Evolutionary conservation across 2,113 vertebrate genomes (phyloP).

Genomic region (Megaceryle torquata): DNA sequence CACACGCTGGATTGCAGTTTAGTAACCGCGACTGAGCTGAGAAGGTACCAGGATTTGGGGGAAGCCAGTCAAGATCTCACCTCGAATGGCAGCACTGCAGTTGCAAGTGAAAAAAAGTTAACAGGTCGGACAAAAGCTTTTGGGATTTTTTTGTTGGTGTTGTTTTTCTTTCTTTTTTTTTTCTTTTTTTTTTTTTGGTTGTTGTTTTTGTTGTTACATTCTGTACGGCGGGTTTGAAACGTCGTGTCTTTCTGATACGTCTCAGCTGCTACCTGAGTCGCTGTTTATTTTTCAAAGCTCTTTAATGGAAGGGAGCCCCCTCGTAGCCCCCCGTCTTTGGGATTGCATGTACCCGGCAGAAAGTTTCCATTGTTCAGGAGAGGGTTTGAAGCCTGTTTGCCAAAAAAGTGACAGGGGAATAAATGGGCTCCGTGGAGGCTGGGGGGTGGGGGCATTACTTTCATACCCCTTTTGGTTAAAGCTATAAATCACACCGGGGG

Average conservation of each 20-base stretch:
- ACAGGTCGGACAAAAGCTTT: background rate
- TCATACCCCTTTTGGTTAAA: conserved; percentile 62
- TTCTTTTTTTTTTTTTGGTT: no score
- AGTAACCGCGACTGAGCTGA: background rate
- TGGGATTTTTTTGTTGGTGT: background rate
- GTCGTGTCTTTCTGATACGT: background rate
- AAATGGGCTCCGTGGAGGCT: conserved; percentile 48
- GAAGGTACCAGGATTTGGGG: background rate
- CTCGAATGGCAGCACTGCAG: background rate
- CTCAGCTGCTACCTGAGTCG: conserved; percentile 58
- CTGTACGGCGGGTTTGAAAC: background rate
- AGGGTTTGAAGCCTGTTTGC: conserved; percentile 47
- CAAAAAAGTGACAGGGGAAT: conserved; percentile 66
- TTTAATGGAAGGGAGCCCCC: conserved; percentile 41
- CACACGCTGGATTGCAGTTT: background rate
- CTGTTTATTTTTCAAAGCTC: conserved; percentile 63
- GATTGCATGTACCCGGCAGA: conserved; percentile 48
- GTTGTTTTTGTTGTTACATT: background rate
- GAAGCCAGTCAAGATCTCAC: background rate
- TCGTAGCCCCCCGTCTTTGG: background rate
- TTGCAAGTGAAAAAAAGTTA: background rate
- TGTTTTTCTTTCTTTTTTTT: no score
- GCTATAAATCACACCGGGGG: conserved; percentile 58
- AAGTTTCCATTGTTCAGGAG: conserved; percentile 65
- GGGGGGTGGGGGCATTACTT: conserved; percentile 48